phyloP scores from a whole-genome alignment of 2,113 vertebrate genomes.

The Nibea coibor region DNA sequence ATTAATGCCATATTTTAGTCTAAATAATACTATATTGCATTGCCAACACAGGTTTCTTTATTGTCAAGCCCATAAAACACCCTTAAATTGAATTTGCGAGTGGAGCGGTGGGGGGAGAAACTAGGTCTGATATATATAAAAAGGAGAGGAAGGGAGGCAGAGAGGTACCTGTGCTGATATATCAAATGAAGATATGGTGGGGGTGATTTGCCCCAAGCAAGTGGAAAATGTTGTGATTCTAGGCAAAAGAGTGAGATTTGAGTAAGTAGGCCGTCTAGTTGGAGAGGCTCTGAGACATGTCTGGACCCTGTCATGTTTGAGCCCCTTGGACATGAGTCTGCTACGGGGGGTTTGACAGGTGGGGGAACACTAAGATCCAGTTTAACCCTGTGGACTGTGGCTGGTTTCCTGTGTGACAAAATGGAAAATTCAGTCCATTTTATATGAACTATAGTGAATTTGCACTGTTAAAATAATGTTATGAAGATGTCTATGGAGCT shows the following conservation, averaged over 20 bases:
- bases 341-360: background rate
- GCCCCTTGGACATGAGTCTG: background rate
- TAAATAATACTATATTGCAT: conserved; percentile 23
- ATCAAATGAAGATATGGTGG: background rate
- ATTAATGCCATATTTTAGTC: conserved; percentile 30
- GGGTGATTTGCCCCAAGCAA: background rate
- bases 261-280: background rate
- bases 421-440: no score
- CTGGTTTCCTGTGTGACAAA: no score
- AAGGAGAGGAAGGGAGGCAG: background rate
- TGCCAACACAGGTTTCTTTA: conserved; percentile 18
- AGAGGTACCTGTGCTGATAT: background rate
- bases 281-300: background rate
- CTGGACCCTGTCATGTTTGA: background rate
- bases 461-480: no score
- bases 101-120: background rate
- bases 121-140: background rate
- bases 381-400: no score
- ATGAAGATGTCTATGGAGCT: no score
- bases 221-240: background rate
- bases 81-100: conserved; percentile 27
- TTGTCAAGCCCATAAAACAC: conserved; percentile 34
- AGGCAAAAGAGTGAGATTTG: background rate
- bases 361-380: no score
- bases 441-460: no score